Evolutionary conservation across 2,797 vertebrate genomes (phyloP), one percentile per base, ranked within the genome.

Genomic region (Sebastes umbrosus): DNA sequence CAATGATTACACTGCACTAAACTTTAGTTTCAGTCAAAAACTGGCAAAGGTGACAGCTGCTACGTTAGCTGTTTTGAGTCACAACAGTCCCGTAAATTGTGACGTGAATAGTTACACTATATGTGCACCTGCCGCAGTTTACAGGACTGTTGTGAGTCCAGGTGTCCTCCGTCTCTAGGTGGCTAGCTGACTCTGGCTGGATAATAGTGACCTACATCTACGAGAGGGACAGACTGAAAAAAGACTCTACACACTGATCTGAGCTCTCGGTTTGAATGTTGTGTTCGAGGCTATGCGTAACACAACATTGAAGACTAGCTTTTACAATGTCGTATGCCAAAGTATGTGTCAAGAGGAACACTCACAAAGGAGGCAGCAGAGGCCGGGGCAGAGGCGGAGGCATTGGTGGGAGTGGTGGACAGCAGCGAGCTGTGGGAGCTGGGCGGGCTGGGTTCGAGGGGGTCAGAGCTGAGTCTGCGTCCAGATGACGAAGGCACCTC

Each of bases 381-480:
- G 12, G 60, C 27, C 4, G 87, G 85, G 14, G 87, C 83, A 0
- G 90, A 90, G 66, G 80, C 59, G 0, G 89, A 87, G 22, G 69
- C 10, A 8, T 69, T 82, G 71, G 91, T 73, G 75, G 88, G 88
- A 12, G 85, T 82, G 64, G 80, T 69, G 65, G 89, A 86, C 3
- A 85, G 86, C 31, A 92, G 78, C 1, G 88, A 93, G 79, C 90
- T 64, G 55, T 93, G 91, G 11, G 83, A 91, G 84, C 71, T 94
- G 75, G 93, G 88, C 0, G 92, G 91, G 81, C 96, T 97, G 67
- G 93, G 91, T 57, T 97, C 97, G 3, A 94, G 36, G 6, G 79
- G 88, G 18, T 96, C 96, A 0, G 87, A 50, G 66, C 86, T 69
- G 66, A 84, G 80, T 57, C 85, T 90, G 68, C 71, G 79, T 32